Evolutionary conservation across 2,113 vertebrate species (phyloP).

Genomic region (Hystrix brachyura): DNA sequence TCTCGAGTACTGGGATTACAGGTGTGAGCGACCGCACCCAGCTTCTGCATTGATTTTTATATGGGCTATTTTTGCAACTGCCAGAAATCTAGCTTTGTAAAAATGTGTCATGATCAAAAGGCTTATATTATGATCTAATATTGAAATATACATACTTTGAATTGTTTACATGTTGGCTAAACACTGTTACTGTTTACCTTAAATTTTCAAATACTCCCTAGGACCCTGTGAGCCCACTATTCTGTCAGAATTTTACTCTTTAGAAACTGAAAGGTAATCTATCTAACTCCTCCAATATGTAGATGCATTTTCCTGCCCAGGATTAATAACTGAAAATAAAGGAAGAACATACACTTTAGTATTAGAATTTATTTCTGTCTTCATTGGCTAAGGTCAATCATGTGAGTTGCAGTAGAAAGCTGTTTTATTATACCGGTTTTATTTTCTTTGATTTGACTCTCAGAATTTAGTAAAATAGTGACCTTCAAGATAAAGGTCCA

Average conservation of each 20-base stretch:
- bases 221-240: background rate
- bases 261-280: background rate
- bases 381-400: background rate
- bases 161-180: background rate
- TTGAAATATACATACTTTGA: background rate
- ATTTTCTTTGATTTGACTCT: background rate
- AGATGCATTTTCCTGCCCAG: background rate
- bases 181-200: background rate
- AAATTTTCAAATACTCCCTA: background rate
- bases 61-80: background rate
- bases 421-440: background rate
- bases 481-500: background rate
- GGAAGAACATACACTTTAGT: background rate
- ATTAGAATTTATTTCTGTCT: background rate
- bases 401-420: background rate
- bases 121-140: background rate
- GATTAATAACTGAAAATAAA: background rate
- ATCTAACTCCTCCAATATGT: background rate
- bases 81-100: background rate
- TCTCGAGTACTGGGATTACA: background rate
- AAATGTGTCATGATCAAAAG: background rate
- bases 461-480: background rate
- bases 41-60: background rate
- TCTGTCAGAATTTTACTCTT: background rate
- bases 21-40: background rate